These are phyloP conservation scores for Hesperophylax magnus DNA, from an alignment of 1,140 invertebrate species.

Conservation along the genomic window DNA sequence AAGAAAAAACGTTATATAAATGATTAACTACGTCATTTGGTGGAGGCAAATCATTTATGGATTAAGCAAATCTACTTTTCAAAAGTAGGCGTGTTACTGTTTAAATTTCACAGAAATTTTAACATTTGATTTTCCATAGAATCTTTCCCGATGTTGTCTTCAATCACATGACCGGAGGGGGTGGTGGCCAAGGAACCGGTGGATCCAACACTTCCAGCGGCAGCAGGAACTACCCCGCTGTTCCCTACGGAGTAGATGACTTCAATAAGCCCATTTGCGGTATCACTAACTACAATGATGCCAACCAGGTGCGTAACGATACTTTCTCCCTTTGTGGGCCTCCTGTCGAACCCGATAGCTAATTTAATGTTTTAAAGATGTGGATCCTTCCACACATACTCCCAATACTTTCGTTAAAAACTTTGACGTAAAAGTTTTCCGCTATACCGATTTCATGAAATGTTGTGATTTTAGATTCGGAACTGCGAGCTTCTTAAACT, in stretches of 20 bases:
- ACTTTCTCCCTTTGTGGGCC: too few species aligned
- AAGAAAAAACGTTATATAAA: too few species aligned
- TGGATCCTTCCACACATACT: too few species aligned
- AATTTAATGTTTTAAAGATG: too few species aligned
- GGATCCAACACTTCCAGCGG: constrained; percentile 72
- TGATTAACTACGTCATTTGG: too few species aligned
- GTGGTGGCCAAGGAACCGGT: constrained; percentile 68
- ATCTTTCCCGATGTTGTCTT: constrained; percentile 82
- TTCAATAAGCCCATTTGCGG: constrained; percentile 70
- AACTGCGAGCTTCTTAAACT: constrained; percentile 82
- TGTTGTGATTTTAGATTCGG: constrained; percentile 68
- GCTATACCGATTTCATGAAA: background rate
- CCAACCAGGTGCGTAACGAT: constrained; percentile 67
- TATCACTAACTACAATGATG: constrained; percentile 74
- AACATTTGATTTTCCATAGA: constrained; percentile 60
- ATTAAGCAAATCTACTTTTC: too few species aligned
- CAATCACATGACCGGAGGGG: constrained; percentile 82
- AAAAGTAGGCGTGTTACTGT: too few species aligned
- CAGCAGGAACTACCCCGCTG: constrained; percentile 71
- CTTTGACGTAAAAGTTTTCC: too few species aligned
- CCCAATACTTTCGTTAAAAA: too few species aligned
- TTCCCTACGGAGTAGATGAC: constrained; percentile 72
- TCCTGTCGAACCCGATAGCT: too few species aligned
- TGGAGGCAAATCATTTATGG: too few species aligned
- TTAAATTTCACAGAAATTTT: too few species aligned